These are phyloP conservation scores for Prietella phreatophila DNA, from an alignment of 2,113 vertebrate species.

Conservation along the genomic window DNA sequence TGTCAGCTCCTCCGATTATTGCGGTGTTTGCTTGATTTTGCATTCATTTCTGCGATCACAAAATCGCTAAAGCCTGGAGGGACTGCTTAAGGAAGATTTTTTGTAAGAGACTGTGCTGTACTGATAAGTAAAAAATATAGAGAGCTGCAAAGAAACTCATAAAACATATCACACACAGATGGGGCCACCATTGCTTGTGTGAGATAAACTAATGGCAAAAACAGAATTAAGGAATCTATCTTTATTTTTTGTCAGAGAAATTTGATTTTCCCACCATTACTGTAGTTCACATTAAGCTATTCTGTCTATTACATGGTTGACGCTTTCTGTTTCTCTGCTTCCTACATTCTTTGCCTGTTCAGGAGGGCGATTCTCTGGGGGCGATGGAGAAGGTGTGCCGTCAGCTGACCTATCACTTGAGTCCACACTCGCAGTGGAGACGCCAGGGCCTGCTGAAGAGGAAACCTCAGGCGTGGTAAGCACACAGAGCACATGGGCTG, in stretches of 20 bases:
- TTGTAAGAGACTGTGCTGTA: neutral
- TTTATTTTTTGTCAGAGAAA: slow-evolving; percentile 1
- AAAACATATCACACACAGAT: neutral
- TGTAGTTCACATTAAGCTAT: neutral
- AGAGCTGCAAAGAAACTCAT: slow-evolving; percentile 5
- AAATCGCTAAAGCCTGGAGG: no score
- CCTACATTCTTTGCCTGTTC: slow-evolving; percentile 23
- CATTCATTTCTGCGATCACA: no score
- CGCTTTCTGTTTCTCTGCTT: slow-evolving; percentile 29
- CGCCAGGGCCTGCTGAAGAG: slow-evolving; percentile 89
- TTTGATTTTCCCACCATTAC: slow-evolving; percentile 9
- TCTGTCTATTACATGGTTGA: slow-evolving; percentile 30
- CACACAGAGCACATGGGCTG: neutral
- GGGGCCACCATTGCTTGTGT: neutral
- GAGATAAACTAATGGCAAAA: neutral
- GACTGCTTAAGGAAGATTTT: neutral
- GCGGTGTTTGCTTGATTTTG: no score
- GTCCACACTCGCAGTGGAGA: slow-evolving; percentile 94
- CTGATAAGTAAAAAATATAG: neutral
- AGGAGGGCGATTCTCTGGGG: slow-evolving; percentile 89
- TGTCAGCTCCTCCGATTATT: no score
- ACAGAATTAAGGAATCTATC: neutral
- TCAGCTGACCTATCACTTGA: slow-evolving; percentile 97
- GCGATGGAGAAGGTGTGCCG: slow-evolving; percentile 96
- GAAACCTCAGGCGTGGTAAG: slow-evolving; percentile 96